Evolutionary conservation across 2,113 vertebrate species (phyloP).

Genomic region (Spea bombifrons): DNA sequence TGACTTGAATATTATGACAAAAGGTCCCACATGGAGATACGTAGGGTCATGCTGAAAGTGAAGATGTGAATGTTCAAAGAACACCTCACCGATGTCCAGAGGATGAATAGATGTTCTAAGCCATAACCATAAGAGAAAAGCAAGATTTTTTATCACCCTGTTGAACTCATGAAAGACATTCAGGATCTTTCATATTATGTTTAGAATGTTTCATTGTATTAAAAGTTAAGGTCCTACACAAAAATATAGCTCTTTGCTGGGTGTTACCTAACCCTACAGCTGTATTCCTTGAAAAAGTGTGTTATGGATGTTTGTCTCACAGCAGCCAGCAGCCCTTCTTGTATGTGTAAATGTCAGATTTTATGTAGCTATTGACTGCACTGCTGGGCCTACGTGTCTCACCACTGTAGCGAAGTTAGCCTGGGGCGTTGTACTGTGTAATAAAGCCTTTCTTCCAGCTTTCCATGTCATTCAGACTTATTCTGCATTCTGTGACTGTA

Average conservation of each 20-base stretch:
- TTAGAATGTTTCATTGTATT: neutral
- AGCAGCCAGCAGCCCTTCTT: slow-evolving; percentile 55
- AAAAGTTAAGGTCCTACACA: neutral
- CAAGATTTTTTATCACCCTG: neutral
- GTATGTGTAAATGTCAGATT: slow-evolving; percentile 58
- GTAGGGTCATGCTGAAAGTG: slow-evolving; percentile 9
- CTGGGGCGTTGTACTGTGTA: slow-evolving; percentile 48
- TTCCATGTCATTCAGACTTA: slow-evolving; percentile 50
- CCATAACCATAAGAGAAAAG: neutral
- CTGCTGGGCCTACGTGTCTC: slow-evolving; percentile 47
- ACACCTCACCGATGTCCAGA: neutral
- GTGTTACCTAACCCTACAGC: slow-evolving; percentile 40
- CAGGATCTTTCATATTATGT: neutral
- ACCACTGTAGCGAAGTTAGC: slow-evolving; percentile 46
- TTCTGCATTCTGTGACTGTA: slow-evolving; percentile 25
- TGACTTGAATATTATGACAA: slow-evolving; percentile 22
- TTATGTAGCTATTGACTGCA: slow-evolving; percentile 53
- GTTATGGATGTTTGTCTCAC: slow-evolving; percentile 56
- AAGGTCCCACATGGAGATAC: neutral
- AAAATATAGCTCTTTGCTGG: accelerated
- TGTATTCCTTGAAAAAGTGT: slow-evolving; percentile 46
- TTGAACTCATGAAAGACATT: accelerated
- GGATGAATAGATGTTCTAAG: neutral
- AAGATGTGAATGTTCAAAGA: neutral
- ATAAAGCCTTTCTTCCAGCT: slow-evolving; percentile 54